Evolutionary conservation across 2,113 vertebrate species (phyloP), one percentile per base, ranked within the genome.

Genomic region (Agapornis roseicollis): DNA sequence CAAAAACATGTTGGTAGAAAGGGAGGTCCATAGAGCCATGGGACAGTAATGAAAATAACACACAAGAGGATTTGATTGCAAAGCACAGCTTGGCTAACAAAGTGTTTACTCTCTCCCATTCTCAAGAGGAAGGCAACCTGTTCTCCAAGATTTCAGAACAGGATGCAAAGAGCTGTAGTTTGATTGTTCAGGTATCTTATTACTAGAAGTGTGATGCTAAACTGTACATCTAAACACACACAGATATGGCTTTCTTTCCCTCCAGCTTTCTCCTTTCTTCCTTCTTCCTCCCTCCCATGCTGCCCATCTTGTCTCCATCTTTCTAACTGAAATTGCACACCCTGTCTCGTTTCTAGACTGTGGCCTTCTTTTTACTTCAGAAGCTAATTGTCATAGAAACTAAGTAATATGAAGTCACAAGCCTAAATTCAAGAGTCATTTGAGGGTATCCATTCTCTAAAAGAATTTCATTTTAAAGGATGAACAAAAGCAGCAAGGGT

Each of bases 401-500:
- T 41, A 70, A 66, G 53, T 39, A 55, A 79, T 19, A 47, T 11
- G 23, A 88, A 93, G 55, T 79, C 71, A 82, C 14, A 17, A 78
- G 31, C 11, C 29, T 44, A 84, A 60, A 19, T 60, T 91, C 24
- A 83, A 77, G 35, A 63, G 16, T n/a, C 56, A 29, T 44, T 35
- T 60, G 35, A 58, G 46, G 13, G 42, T 82, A 88, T 74, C 46
- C 27, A 23, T 66, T 90, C 35, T 70, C 58, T 69, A 19, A 56
- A 84, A 82, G 25, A 94, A 80, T 55, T 69, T 52, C 2, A 41
- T 60, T 87, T 82, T 49, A 49, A 88, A 73, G 47, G 41, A 39
- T 17, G 27, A 77, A 64, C 31, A 83, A 92, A 85, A 88, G n/a
- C 64, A 90, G 55, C 63, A 83, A 88, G 50, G 58, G 14, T 39